phyloP scores from a whole-genome alignment of 2,888 invertebrate genomes.

The Disparrhopalites patrizii region DNA sequence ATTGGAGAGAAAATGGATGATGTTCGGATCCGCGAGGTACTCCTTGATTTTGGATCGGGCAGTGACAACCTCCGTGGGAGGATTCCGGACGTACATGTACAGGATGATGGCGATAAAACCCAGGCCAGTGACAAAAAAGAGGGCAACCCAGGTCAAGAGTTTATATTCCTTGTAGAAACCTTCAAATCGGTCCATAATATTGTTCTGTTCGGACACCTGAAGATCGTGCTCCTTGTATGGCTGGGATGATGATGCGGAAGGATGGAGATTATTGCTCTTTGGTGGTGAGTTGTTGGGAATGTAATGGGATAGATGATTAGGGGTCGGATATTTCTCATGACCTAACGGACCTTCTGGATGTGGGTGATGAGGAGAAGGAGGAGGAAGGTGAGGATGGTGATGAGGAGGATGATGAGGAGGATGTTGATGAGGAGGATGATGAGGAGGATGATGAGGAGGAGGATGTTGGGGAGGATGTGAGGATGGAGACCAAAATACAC shows the following conservation, averaged over 20 bases:
- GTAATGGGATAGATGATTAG: too few relatives aligned
- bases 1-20: constrained; percentile 35
- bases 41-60: constrained; percentile 33
- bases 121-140: constrained; percentile 38
- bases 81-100: constrained; percentile 45
- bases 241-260: too few relatives aligned
- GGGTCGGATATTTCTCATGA: neutral
- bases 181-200: constrained; percentile 44
- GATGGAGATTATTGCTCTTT: constrained; percentile 3
- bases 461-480: neutral
- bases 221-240: constrained; percentile 18
- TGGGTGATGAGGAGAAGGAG: neutral
- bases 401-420: neutral
- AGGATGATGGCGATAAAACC: constrained; percentile 35
- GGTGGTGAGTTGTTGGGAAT: neutral
- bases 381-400: neutral
- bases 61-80: constrained; percentile 48
- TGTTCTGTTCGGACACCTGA: neutral
- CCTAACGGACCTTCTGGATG: constrained; percentile 1
- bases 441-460: neutral
- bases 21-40: constrained; percentile 35
- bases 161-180: constrained; percentile 46
- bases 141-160: constrained; percentile 42
- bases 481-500: neutral
- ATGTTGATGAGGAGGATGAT: constrained; percentile 2